These are phyloP conservation scores for Salticus scenicus DNA, from an alignment of 2,888 invertebrate species.

Conservation along the genomic window DNA sequence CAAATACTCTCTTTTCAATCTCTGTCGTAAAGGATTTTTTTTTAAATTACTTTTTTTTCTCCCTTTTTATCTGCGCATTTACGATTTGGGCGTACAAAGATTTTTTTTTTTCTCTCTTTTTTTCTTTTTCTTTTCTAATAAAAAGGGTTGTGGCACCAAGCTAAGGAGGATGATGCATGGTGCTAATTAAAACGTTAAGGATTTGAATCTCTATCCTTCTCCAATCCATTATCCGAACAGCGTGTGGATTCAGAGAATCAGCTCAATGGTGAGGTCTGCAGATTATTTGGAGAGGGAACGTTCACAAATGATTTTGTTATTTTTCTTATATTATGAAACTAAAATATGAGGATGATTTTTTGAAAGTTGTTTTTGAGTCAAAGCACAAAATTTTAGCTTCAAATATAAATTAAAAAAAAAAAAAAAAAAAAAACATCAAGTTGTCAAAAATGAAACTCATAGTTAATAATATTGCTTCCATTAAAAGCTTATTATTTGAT, in stretches of 20 bases:
- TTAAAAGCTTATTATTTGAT: no score
- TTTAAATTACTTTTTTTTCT: neutral
- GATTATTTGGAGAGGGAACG: neutral
- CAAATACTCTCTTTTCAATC: neutral
- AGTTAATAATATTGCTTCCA: no score
- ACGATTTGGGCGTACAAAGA: neutral
- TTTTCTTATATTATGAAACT: no score
- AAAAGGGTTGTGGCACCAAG: neutral
- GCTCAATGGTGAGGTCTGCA: neutral
- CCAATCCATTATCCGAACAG: conserved; percentile 17
- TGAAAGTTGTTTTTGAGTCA: no score
- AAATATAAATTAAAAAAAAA: no score
- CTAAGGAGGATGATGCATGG: conserved; percentile 28
- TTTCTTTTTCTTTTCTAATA: neutral
- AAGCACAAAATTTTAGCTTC: no score
- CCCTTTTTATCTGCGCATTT: neutral
- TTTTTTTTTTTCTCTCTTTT: no score
- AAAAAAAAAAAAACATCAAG: no score
- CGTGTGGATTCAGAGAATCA: neutral
- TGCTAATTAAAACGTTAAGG: conserved; percentile 37
- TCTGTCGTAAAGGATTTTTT: neutral
- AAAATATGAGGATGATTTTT: no score
- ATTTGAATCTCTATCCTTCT: neutral
- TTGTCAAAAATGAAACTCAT: no score
- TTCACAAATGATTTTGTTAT: neutral